Evolutionary conservation across 2,113 vertebrate species (phyloP), one percentile per base, ranked within the genome.

Genomic region (Anarhynchus alexandrinus): DNA sequence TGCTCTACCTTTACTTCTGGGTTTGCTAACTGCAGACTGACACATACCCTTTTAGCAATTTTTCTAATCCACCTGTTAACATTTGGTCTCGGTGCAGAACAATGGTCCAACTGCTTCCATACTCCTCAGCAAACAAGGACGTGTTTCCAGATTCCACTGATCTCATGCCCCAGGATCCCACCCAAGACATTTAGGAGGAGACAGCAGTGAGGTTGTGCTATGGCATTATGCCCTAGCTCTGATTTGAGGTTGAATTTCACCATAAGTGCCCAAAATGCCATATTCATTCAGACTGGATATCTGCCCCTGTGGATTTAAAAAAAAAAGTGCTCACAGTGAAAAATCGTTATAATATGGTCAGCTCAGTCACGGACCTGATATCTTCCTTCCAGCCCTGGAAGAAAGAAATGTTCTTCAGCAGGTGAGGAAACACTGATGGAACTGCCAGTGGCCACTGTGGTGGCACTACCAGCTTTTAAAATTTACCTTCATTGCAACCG

Each of bases 221-320:
- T 4, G 21, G 4, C 11, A n/a, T 52, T 57, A 40, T 32, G 3
- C 2, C 6, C 10, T 49, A 36, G 19, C 7, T 81, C 25, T 73
- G 11, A 69, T 19, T 22, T 32, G 27, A 58, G 9, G 10, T 3
- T 8, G 2, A 72, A 76, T 80, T 86, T 86, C 54, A 18, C 2
- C 13, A 3, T 18, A 5, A 42, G 8, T 25, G 3, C 23, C 5
- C 9, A 6, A 11, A 78, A 74, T 6, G 4, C 10, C 5, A 0
- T 42, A 38, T 65, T 77, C 14, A 51, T 84, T 81, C 16, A 90
- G 51, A 43, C 7, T 54, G 21, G 14, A 13, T 84, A 45, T 27
- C 15, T 84, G 38, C 2, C 26, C 3, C 10, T 1, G 1, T 7
- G 10, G 25, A 45, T 61, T 74, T 27, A 6, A 29, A 67, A 73